These are phyloP conservation scores for Poeciliopsis turrubarensis DNA, from an alignment of 2,113 vertebrate genomes.

Conservation along the genomic window DNA sequence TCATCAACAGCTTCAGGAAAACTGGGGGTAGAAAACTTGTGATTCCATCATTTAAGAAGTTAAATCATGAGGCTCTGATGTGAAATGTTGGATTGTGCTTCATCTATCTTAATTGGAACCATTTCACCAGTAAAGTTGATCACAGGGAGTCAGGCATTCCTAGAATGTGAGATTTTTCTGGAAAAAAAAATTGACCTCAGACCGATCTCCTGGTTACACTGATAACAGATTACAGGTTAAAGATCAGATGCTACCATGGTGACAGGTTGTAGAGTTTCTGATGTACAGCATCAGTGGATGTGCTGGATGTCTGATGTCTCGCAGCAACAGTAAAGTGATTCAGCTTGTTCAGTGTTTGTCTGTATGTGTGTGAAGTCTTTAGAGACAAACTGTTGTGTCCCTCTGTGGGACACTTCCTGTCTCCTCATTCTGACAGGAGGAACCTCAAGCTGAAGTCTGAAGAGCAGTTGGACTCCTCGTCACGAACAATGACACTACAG, in stretches of 20 bases:
- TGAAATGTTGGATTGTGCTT: too few relatives aligned
- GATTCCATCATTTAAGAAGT: too few relatives aligned
- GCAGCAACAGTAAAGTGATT: neutral
- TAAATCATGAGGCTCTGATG: too few relatives aligned
- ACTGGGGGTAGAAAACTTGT: neutral
- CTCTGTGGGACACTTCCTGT: constrained; percentile 76
- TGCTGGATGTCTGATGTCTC: neutral
- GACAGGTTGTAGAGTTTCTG: neutral
- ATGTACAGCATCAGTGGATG: neutral
- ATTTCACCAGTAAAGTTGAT: neutral
- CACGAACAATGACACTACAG: constrained; percentile 62
- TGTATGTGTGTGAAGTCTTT: constrained; percentile 79
- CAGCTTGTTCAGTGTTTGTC: constrained; percentile 64
- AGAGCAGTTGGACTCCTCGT: constrained; percentile 63
- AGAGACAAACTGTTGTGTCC: constrained; percentile 70
- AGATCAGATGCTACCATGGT: neutral
- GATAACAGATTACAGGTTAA: neutral
- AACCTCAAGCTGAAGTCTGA: constrained; percentile 58
- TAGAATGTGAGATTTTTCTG: neutral
- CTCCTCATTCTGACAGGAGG: constrained; percentile 41
- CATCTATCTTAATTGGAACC: too few relatives aligned
- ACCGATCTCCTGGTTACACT: neutral
- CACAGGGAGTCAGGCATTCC: neutral
- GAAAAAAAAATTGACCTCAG: too few relatives aligned
- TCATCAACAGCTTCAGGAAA: neutral